phyloP scores from a whole-genome alignment of 1,140 invertebrate species.

The Aphis craccivora region DNA sequence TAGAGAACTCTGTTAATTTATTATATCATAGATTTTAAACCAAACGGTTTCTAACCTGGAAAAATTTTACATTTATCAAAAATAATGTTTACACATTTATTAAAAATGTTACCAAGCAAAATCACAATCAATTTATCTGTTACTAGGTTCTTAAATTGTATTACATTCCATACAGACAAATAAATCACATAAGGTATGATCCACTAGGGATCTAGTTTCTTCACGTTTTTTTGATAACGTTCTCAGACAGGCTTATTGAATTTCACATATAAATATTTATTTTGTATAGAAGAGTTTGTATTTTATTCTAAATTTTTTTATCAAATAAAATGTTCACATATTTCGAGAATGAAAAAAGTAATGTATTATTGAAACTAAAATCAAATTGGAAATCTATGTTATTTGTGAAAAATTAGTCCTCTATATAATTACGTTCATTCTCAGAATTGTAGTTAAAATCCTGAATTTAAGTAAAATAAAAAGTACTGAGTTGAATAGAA shows the following conservation, averaged over 20 bases:
- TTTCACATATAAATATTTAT: not conserved
- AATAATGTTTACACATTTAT: not conserved
- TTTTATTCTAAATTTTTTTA: not conserved
- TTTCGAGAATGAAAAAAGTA: not conserved
- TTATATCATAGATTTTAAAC: not conserved
- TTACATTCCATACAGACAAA: not conserved
- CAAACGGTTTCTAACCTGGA: not conserved
- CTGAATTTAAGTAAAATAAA: not conserved
- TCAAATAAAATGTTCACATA: not conserved
- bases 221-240: not conserved
- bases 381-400: not conserved
- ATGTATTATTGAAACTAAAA: not conserved
- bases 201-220: not conserved
- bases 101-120: not conserved
- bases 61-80: not conserved
- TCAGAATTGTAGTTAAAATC: not conserved
- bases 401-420: too few species aligned
- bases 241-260: not conserved
- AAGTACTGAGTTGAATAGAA: not conserved
- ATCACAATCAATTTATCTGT: not conserved
- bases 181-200: not conserved
- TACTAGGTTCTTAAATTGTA: not conserved
- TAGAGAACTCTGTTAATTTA: not conserved
- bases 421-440: too few species aligned
- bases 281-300: not conserved